phyloP scores from a whole-genome alignment of 2,113 vertebrate genomes.

The Aplodontia rufa region DNA sequence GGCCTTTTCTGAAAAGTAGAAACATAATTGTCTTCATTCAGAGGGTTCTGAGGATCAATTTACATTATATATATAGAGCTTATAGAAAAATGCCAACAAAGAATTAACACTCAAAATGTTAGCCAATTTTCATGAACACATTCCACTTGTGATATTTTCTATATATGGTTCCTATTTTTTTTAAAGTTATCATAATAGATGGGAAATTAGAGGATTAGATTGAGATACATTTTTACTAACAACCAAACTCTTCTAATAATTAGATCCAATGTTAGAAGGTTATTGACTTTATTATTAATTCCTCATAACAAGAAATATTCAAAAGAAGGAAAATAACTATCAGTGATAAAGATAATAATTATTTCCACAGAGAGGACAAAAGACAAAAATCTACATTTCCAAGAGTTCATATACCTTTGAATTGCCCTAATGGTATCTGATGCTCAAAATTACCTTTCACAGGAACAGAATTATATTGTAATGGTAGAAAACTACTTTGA shows the following conservation, averaged over 20 bases:
- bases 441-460: conserved; percentile 12
- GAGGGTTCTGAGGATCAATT: not conserved
- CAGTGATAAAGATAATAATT: not conserved
- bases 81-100: not conserved
- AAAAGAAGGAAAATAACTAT: not conserved
- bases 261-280: not conserved
- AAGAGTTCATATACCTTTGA: not conserved
- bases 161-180: not conserved
- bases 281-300: not conserved
- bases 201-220: not conserved
- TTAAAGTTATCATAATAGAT: not conserved
- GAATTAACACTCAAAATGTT: not conserved
- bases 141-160: not conserved
- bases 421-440: not conserved
- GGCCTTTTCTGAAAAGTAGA: not conserved
- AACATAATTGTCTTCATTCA: not conserved
- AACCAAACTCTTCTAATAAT: not conserved
- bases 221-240: not conserved
- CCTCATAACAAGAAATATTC: not conserved
- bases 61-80: not conserved
- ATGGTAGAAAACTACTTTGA: conserved; percentile 35
- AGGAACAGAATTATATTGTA: not conserved
- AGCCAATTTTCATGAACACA: not conserved
- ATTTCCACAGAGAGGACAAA: not conserved
- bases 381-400: not conserved